These are phyloP conservation scores for Syngnathus rostellatus DNA, from an alignment of 2,797 vertebrate genomes.

Conservation along the genomic window DNA sequence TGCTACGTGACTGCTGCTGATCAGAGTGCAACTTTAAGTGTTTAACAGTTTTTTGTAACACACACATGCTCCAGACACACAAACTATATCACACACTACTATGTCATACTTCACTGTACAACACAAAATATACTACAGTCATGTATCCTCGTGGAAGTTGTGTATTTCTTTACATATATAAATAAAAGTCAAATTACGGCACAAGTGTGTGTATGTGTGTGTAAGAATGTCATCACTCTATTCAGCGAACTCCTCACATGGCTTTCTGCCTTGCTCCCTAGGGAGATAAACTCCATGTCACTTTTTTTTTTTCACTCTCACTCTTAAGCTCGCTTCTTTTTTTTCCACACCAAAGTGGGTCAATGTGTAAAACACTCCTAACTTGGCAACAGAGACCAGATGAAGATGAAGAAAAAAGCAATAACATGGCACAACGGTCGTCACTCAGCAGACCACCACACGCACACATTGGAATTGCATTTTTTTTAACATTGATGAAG, in stretches of 20 bases:
- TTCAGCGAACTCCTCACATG: conserved; percentile 24
- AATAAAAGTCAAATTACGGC: too few species aligned
- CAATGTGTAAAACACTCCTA: conserved; percentile 72
- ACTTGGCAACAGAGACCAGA: conserved; percentile 51
- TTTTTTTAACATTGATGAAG: too few species aligned
- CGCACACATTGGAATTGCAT: neutral
- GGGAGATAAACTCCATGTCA: conserved; percentile 49
- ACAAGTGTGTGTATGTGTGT: too few species aligned
- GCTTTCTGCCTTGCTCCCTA: conserved; percentile 15
- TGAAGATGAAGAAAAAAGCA: conserved; percentile 53
- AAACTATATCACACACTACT: too few species aligned
- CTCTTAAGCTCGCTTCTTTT: conserved; percentile 8
- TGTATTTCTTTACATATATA: too few species aligned
- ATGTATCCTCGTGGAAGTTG: too few species aligned
- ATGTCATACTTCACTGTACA: too few species aligned
- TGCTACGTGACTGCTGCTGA: neutral
- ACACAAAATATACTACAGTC: too few species aligned
- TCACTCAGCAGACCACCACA: conserved; percentile 25
- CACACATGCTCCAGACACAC: too few species aligned
- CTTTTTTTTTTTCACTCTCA: conserved; percentile 4
- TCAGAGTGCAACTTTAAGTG: neutral
- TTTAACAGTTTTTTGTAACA: too few species aligned
- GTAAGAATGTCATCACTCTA: neutral
- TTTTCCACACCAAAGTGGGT: conserved; percentile 71
- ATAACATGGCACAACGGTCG: conserved; percentile 54